Evolutionary conservation across 2,113 vertebrate species (phyloP), one percentile per base, ranked within the genome.

Genomic region (Perca fluviatilis): DNA sequence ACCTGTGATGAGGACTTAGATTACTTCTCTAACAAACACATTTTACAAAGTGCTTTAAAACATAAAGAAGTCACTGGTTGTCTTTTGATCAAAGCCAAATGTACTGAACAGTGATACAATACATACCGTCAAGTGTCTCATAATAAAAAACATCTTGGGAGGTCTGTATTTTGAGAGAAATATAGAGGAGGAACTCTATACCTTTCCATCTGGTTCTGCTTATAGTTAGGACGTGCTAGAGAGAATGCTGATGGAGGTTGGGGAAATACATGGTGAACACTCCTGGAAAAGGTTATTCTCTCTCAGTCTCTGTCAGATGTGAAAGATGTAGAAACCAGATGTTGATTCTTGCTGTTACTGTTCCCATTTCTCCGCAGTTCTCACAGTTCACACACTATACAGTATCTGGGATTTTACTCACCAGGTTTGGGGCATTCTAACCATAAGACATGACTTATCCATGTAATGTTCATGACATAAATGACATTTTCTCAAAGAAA

Each of bases 311-410:
- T 56, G 53, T 90, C 82, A 88, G 30, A 82, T 61, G 64, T 88
- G 82, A 80, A 60, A 89, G 63, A 91, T 89, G 80, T 87, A 71
- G 40, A 90, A 90, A 90, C 83, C 93, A 93, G 92, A 93, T 94
- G 93, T 86, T 46, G 61, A 79, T 47, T 86, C 66, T 43, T 70
- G 25, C 77, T 49, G 60, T 76, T 75, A 46, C 33, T 46, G 6
- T 70, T 77, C 49, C 12, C 18, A 23, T 64, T 56, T 65, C 19
- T 64, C 43, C 40, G 69, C 54, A 11, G 9, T 63, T 86, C 77
- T 66, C 47, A 66, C 36, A 74, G 53, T 74, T 70, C 43, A 54
- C 8, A 66, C 36, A 16, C 14, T 47, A 56, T 60, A 63, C 36
- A 19, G 16, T 47, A 60, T 60, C 47, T 72, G 74, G 21, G 74